Percentiles rank a stretch among this genome's conserved stretches.
These are phyloP conservation scores for Ochropacha duplaris DNA, from an alignment of 2,888 invertebrate genomes.

Conservation along the genomic window DNA sequence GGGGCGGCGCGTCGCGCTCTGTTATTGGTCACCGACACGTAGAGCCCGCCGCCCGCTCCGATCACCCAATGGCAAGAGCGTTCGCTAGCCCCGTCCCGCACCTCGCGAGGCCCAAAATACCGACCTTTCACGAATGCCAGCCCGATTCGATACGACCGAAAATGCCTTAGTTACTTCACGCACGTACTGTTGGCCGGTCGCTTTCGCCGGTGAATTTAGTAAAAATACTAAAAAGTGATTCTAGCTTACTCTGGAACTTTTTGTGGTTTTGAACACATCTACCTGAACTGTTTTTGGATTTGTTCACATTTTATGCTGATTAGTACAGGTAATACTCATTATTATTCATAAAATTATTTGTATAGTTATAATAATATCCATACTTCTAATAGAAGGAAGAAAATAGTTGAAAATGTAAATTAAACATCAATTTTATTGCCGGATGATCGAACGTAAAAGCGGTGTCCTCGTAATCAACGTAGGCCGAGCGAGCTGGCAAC, in stretches of 20 bases:
- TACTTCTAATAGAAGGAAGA: conserved; percentile 28
- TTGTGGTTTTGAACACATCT: conserved; percentile 23
- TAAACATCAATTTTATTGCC: conserved; percentile 58
- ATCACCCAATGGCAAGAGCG: conserved; percentile 54
- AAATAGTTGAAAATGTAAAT: conserved; percentile 36
- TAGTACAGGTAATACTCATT: conserved; percentile 44
- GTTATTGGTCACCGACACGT: conserved; percentile 59
- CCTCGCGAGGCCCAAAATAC: conserved; percentile 67
- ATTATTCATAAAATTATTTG: conserved; percentile 16
- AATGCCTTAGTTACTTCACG: conserved; percentile 82
- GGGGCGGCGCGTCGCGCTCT: conserved; percentile 59
- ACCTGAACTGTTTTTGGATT: conserved; percentile 18
- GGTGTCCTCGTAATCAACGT: conserved; percentile 83
- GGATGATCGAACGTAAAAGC: conserved; percentile 81
- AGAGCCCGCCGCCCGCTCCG: conserved; percentile 67
- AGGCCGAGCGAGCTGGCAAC: conserved; percentile 78
- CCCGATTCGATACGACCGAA: conserved; percentile 81
- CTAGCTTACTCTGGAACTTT: conserved; percentile 22
- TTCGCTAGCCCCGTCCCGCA: conserved; percentile 58
- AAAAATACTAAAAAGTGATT: conserved; percentile 44
- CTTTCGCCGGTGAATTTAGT: conserved; percentile 61
- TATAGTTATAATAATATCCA: conserved; percentile 18
- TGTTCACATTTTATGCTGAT: conserved; percentile 28
- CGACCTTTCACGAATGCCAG: conserved; percentile 80
- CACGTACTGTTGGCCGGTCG: conserved; percentile 69